Evolutionary conservation across 2,888 invertebrate species (phyloP).

Genomic region (Aphidoletes aphidimyza): DNA sequence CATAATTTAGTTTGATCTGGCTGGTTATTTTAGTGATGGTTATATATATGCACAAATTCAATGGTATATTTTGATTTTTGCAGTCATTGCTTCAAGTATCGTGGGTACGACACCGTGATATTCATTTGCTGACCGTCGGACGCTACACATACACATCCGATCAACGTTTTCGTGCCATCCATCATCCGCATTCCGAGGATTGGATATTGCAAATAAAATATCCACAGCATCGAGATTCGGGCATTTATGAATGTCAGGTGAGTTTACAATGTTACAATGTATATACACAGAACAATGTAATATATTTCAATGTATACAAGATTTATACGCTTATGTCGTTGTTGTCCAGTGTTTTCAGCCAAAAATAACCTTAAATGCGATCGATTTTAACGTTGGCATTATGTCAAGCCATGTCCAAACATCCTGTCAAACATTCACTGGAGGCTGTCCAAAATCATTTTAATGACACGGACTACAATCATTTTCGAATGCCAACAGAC

Average conservation of each 20-base stretch:
- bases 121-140: constrained; percentile 79
- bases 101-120: constrained; percentile 82
- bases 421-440: background rate
- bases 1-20: background rate
- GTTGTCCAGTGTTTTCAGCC: too few species aligned
- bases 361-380: too few species aligned
- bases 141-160: constrained; percentile 83
- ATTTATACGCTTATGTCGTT: background rate
- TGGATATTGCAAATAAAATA: constrained; percentile 84
- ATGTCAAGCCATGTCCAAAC: background rate
- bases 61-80: background rate
- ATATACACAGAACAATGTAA: too few species aligned
- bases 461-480: background rate
- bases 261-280: too few species aligned
- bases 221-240: constrained; percentile 78
- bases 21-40: background rate
- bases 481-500: background rate
- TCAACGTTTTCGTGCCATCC: constrained; percentile 87
- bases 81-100: constrained; percentile 71
- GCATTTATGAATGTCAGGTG: constrained; percentile 90
- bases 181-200: constrained; percentile 87
- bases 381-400: background rate
- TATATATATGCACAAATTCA: too few species aligned
- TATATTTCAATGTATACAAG: too few species aligned
- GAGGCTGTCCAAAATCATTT: background rate